Evolutionary conservation across 2,113 vertebrate genomes (phyloP).

Genomic region (Triplophysa siluroides): DNA sequence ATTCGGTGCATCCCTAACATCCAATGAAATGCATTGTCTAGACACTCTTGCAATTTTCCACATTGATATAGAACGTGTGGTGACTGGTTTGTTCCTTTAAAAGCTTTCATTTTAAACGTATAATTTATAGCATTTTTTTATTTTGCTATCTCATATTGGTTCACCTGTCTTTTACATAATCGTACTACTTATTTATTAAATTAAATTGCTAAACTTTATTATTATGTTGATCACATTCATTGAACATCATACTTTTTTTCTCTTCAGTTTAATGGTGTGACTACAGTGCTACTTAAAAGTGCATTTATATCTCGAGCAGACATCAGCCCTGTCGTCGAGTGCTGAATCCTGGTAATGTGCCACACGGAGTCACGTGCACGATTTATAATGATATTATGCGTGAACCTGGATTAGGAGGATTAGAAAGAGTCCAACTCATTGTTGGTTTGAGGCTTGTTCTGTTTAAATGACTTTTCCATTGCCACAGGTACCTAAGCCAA

Average conservation of each 20-base stretch:
- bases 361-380: background rate
- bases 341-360: background rate
- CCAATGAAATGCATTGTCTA: too few relatives aligned
- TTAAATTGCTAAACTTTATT: too few relatives aligned
- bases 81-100: too few relatives aligned
- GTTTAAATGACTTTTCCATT: constrained; percentile 72
- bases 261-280: background rate
- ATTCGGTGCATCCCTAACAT: too few relatives aligned
- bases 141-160: too few relatives aligned
- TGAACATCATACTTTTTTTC: background rate
- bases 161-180: too few relatives aligned
- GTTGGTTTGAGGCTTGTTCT: constrained; percentile 56
- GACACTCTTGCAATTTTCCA: too few relatives aligned
- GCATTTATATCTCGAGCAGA: constrained; percentile 2
- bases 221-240: too few relatives aligned
- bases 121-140: too few relatives aligned
- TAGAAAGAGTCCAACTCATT: constrained; percentile 39
- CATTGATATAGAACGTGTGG: too few relatives aligned
- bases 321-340: background rate
- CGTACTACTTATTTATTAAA: too few relatives aligned
- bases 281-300: background rate
- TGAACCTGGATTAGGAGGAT: constrained; percentile 43
- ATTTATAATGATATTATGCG: constrained; percentile 39
- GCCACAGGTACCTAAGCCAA: constrained; percentile 68
- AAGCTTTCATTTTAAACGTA: too few relatives aligned